Conservation (phyloP, 2,113 vertebrate species). For the Sinocyclocheilus rhinocerous region DNA sequence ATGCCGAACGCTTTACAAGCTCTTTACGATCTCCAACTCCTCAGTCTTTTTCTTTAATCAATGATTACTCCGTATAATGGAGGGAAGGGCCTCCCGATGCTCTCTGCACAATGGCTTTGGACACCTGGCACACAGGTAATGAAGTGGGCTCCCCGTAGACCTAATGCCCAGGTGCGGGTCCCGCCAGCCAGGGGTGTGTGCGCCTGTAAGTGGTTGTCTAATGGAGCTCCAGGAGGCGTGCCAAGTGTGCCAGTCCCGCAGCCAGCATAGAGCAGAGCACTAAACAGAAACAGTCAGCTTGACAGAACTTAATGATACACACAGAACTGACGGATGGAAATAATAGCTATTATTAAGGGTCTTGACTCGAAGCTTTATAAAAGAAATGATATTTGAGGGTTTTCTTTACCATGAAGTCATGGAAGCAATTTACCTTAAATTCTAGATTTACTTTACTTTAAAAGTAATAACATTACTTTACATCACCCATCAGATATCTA, state of each 20-base stretch:
- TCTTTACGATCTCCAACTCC: conserved; percentile 55
- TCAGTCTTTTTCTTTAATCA: conserved; percentile 52
- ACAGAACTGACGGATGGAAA: conserved; percentile 16
- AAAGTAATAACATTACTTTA: neutral
- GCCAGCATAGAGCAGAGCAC: conserved; percentile 31
- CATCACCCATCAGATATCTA: neutral
- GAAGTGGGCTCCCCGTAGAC: conserved; percentile 45
- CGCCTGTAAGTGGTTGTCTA: conserved; percentile 48
- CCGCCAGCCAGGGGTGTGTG: conserved; percentile 34
- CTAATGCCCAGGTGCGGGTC: conserved; percentile 48
- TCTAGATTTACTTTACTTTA: neutral
- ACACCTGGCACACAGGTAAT: conserved; percentile 49
- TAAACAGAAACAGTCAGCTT: conserved; percentile 39
- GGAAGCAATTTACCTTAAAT: conserved; percentile 20
- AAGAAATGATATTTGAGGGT: conserved; percentile 12
- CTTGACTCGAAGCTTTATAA: conserved; percentile 16
- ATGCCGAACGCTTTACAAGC: conserved; percentile 51
- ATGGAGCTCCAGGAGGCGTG: conserved; percentile 49
- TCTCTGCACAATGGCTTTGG: conserved; percentile 16
- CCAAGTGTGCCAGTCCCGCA: conserved; percentile 49
- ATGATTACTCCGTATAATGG: conserved; percentile 47
- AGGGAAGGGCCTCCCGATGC: conserved; percentile 22
- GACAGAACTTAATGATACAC: conserved; percentile 19
- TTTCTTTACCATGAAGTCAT: conserved; percentile 26
- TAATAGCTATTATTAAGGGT: conserved; percentile 28